Conservation (phyloP, 1,140 invertebrate species). For the Panulirus ornatus region DNA sequence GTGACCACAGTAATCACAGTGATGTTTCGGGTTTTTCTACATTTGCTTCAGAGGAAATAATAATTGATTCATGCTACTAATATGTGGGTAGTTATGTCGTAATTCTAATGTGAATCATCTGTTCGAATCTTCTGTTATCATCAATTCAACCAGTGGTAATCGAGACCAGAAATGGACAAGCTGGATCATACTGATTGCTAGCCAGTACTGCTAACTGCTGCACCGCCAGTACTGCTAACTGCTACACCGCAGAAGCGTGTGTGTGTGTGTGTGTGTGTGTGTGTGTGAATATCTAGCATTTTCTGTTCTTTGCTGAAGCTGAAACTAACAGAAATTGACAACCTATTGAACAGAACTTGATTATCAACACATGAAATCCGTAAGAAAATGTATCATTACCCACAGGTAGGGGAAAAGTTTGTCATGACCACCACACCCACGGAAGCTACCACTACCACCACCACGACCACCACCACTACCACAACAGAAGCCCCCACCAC, state of each 20-base stretch:
- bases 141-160: too few species aligned
- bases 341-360: not conserved
- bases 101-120: too few species aligned
- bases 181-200: too few species aligned
- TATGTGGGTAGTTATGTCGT: too few species aligned
- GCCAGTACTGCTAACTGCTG: too few species aligned
- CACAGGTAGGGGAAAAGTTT: too few species aligned
- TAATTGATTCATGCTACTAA: too few species aligned
- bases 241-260: not conserved
- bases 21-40: too few species aligned
- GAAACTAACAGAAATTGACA: not conserved
- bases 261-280: not conserved
- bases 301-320: not conserved
- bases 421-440: not conserved
- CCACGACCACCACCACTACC: not conserved
- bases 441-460: constrained; percentile 75
- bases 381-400: not conserved
- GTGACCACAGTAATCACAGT: too few species aligned
- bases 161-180: too few species aligned
- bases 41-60: too few species aligned
- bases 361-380: not conserved
- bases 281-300: not conserved
- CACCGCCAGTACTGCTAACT: not conserved
- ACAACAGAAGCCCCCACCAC: constrained; percentile 8
- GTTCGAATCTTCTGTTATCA: too few species aligned